Evolutionary conservation across 2,797 vertebrate genomes (phyloP), one percentile per base, ranked within the genome.

Genomic region (Anolis apletophallus): DNA sequence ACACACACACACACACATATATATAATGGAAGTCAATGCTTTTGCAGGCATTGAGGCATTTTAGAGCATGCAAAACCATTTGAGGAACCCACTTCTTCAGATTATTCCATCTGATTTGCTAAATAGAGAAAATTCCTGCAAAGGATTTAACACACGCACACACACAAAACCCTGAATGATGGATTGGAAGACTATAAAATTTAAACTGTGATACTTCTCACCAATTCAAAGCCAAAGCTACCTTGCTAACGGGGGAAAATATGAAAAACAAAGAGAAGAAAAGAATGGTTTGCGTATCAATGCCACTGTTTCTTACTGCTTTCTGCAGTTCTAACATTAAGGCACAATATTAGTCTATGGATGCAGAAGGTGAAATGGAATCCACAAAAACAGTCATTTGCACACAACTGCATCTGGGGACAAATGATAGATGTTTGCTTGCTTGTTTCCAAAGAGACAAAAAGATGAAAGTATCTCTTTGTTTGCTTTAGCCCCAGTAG

Each of bases 101-200:
- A 87, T 78, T 69, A 57, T 86, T 77, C 64, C 52, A 0, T 46
- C 19, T 92, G 92, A 93, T 89, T 88, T 90, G 78, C 79, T 93
- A 93, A 94, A 46, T 11, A 86, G 83, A 89, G 46, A 87, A 94
- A 92, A 87, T 87, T 85, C 92, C 86, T 92, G 89, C 8, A 91
- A 73, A 92, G 90, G 87, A 84, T 93, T 93, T 90, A n/a, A n/a
- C n/a, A n/a, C n/a, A n/a, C n/a, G n/a, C n/a, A n/a, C n/a, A n/a
- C n/a, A n/a, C n/a, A n/a, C n/a, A n/a, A n/a, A n/a, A n/a, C n/a
- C n/a, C n/a, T n/a, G 86, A 88, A 85, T 92, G 91, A 91, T 88
- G 91, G 90, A 91, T 92, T 93, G 90, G 77, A 88, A 94, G 46
- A 86, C 90, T 91, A 87, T 90, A 91, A 92, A 91, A 94, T 29